Percentiles rank a stretch among this genome's conserved stretches.
Evolutionary conservation across 1,140 invertebrate genomes (phyloP).

Genomic region (Orchestia grillus): DNA sequence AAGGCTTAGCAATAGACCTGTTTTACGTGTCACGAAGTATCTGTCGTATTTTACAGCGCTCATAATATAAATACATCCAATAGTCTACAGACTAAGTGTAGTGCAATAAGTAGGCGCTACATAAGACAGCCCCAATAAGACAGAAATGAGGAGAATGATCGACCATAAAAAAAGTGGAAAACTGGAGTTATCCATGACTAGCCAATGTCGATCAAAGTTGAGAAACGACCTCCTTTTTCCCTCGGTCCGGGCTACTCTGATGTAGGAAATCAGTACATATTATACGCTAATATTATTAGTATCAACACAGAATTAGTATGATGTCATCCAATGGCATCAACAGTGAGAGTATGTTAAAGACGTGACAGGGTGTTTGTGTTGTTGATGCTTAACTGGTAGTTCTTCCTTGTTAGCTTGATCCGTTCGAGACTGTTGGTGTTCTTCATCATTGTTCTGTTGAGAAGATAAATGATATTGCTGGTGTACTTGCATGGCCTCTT

Average conservation of each 20-base stretch:
- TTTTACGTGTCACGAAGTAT: neutral
- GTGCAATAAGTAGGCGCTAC: neutral
- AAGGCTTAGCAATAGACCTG: neutral
- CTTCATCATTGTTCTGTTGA: constrained; percentile 51
- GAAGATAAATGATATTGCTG: neutral
- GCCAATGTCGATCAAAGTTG: constrained; percentile 28
- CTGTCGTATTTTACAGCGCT: neutral
- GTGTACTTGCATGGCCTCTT: neutral
- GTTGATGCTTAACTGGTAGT: constrained; percentile 64
- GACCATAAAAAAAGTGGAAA: constrained; percentile 42
- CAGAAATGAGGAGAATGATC: neutral
- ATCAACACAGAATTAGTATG: constrained; percentile 64
- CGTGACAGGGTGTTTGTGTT: constrained; percentile 58
- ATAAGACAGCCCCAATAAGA: neutral
- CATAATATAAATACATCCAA: neutral
- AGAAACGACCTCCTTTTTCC: constrained; percentile 57
- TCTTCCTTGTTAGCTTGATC: constrained; percentile 63
- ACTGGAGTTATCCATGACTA: neutral
- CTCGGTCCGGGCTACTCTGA: neutral
- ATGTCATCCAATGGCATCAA: constrained; percentile 64
- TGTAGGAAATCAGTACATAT: neutral
- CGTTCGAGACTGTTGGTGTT: constrained; percentile 61
- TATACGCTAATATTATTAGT: constrained; percentile 62
- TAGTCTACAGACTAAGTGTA: neutral
- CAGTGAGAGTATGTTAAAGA: constrained; percentile 51